Evolutionary conservation across 2,797 vertebrate species (phyloP).

Genomic region (Scleropages formosus): DNA sequence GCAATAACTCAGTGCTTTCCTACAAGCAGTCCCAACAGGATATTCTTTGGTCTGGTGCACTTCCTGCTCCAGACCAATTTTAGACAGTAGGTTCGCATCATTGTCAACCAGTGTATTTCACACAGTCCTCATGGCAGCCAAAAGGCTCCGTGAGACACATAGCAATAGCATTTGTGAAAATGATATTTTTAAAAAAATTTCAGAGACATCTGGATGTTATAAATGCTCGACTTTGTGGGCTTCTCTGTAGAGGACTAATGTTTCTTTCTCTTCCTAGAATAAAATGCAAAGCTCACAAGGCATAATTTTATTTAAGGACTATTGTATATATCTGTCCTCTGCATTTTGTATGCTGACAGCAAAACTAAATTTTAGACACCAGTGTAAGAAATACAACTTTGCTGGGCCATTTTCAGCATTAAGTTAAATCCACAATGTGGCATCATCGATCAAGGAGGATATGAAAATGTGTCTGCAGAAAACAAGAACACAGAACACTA

Average conservation of each 20-base stretch:
- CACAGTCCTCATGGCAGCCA: neutral
- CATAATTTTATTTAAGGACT: neutral
- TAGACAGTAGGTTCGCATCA: constrained; percentile 18
- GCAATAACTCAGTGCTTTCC: constrained; percentile 23
- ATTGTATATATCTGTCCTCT: constrained; percentile 4
- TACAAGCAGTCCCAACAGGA: neutral
- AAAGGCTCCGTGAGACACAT: constrained; percentile 14
- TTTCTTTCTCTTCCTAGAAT: neutral
- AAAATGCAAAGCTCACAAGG: constrained; percentile 1
- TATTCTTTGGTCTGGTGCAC: neutral
- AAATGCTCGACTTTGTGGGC: neutral
- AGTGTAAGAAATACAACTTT: neutral
- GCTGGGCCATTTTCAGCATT: neutral
- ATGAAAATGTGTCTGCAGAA: neutral
- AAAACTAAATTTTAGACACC: too few species aligned
- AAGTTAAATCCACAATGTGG: neutral
- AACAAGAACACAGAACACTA: neutral
- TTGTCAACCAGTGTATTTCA: constrained; percentile 20
- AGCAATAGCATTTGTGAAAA: constrained; percentile 21
- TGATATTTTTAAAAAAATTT: neutral
- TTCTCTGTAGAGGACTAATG: constrained; percentile 1
- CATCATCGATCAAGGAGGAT: neutral
- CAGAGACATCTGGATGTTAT: neutral
- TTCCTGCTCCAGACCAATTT: constrained; percentile 8
- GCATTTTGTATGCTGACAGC: neutral